These are phyloP conservation scores for Meles meles DNA, from an alignment of 2,113 vertebrate genomes.

Conservation along the genomic window DNA sequence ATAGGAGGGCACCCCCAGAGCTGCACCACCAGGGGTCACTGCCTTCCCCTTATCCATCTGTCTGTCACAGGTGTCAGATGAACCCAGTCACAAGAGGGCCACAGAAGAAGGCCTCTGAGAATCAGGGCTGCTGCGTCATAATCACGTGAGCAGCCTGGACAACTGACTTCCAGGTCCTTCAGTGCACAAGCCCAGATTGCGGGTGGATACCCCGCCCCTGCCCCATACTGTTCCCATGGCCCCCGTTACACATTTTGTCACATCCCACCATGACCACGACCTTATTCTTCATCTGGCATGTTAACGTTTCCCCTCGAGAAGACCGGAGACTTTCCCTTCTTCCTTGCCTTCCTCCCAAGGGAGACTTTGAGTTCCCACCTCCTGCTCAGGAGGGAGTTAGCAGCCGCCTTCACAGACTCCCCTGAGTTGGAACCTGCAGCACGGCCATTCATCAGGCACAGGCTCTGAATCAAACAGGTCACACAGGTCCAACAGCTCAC, in stretches of 20 bases:
- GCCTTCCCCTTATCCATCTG: accelerated
- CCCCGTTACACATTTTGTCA: not conserved
- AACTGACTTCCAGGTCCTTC: not conserved
- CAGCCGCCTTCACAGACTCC: not conserved
- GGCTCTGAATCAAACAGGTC: slow-evolving; percentile 28
- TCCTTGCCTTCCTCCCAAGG: not conserved
- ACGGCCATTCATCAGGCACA: slow-evolving; percentile 7
- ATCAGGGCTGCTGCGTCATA: not conserved
- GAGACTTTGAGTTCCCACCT: not conserved
- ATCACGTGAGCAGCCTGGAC: not conserved
- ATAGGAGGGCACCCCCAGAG: not conserved
- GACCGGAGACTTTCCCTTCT: not conserved
- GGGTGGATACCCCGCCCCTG: too few species aligned
- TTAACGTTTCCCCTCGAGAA: not conserved
- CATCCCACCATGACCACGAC: too few species aligned
- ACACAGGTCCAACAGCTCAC: slow-evolving; percentile 5
- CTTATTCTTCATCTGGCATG: not conserved
- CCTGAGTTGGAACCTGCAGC: not conserved
- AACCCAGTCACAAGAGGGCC: not conserved
- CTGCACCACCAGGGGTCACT: not conserved
- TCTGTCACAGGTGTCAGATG: not conserved
- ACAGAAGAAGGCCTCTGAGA: not conserved
- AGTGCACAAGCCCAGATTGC: not conserved
- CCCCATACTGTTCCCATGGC: accelerated
- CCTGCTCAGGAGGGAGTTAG: not conserved